Base-by-base conservation (phyloP, 2,888 invertebrate genomes). In the Hyles lineata region DNA sequence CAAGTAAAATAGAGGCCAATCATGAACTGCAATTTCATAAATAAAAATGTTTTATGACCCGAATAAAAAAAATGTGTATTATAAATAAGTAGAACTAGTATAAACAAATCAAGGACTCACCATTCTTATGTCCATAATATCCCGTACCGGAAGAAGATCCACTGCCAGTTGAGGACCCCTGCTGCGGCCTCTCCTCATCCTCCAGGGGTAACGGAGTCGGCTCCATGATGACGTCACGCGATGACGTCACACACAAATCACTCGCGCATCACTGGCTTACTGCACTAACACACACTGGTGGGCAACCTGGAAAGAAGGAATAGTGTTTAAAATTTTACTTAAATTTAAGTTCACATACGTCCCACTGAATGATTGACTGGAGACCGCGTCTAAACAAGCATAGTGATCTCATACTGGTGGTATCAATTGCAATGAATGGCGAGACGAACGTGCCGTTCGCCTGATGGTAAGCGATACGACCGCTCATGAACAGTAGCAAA, bases 111-210 rank as follows among this genome's bases (percentile, higher is more conserved):
- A 7, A 61, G 1, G 61, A 85, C 89, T 89, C 25, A 93, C 93
- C 93, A 80, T 93, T 93, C 76, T 93, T 93, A 81, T 93, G 92
- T 75, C 90, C 91, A 78, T 93, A 93, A 60, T 93, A 93, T 0
- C 93, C 93, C 3, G 93, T 92, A 1, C 93, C 93, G 0, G 93
- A 92, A 0, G 93, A 93, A 0, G 93, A 93, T 0, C 93, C 93
- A 75, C 93, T 93, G n/a, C 92, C 93, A 1, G 93, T 92, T 0
- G 93, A 93, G 1, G 93, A 93, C 0, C 91, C 92, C 77, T 93
- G 92, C 74, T 87, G 91, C 50, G 92, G 92, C 6, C 87, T 91
- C 82, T 93, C 94, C 74, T 91, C 92, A 58, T 88, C 92, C 82
- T 91, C 92, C 74, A 92, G 78, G 1, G 91, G 90, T 72, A 89